Base-by-base conservation (phyloP, 2,888 invertebrate species). In the Hypsopygia costalis region DNA sequence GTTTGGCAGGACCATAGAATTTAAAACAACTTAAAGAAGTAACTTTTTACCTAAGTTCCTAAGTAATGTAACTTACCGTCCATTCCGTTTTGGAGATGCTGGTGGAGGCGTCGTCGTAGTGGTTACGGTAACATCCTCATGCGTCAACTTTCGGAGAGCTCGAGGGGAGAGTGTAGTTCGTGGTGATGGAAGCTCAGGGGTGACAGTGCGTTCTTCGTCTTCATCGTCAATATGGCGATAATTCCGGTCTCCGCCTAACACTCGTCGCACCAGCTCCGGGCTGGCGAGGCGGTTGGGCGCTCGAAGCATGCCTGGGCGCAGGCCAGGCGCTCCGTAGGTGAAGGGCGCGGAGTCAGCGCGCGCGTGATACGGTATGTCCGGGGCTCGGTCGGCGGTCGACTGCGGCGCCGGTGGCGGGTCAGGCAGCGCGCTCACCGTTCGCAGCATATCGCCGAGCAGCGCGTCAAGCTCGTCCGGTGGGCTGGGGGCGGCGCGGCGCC, bases 281-380 rank as follows among this genome's bases (percentile, higher is more conserved):
- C 95, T 95, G 65, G 94, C 94, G 54, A 95, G 91, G 64, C 94
- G 94, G 75, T 93, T 91, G 64, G 93, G 91, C 49, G 92, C 87
- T 58, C 91, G 93, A 62, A 93, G 90, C 93, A 93, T 93, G 68
- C 90, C 91, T 59, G 90, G 81, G 47, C 80, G 75, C 45, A 86
- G 77, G 52, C 85, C 85, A 46, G 92, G 91, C 47, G 91, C 93
- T 42, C 95, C 95, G 92, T 97, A 97, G 43, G 95, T 95, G 86
- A 97, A 97, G 48, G 97, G 97, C 62, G 95, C 92, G 62, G 95
- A 95, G 81, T 96, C 95, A 59, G 95, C 93, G 66, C 97, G 91
- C 68, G 97, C 96, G 93, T 97, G 97, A 87, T 97, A 97, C 58
- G 97, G 97, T 76, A 96, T 95, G 76, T 93, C 86, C 46, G 69